These are phyloP conservation scores for Glaucopsyche alexis DNA, from an alignment of 2,888 invertebrate genomes.

Conservation along the genomic window DNA sequence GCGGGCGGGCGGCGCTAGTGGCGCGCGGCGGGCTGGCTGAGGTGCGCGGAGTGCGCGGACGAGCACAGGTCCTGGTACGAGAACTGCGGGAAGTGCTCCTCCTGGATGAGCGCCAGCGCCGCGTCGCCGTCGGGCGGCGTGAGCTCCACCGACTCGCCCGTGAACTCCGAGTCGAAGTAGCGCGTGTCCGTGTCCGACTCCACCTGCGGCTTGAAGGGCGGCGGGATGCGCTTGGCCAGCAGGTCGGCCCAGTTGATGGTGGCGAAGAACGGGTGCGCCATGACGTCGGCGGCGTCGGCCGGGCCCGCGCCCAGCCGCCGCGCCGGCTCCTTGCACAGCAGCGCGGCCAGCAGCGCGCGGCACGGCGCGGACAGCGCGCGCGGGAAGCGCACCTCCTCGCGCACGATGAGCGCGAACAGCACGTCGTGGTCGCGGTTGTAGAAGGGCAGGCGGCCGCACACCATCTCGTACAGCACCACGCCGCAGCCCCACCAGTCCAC, in stretches of 20 bases:
- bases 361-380: conserved; percentile 92
- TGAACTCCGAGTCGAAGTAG: conserved; percentile 99
- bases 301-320: conserved; percentile 96
- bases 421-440: conserved; percentile 98
- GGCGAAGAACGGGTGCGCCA: conserved; percentile 96
- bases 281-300: conserved; percentile 96
- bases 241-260: conserved; percentile 97
- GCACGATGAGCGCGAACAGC: conserved; percentile 96
- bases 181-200: conserved; percentile 96
- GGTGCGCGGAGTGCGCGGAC: conserved; percentile 79
- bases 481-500: conserved; percentile 94
- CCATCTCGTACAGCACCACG: conserved; percentile 99
- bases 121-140: conserved; percentile 91
- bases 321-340: conserved; percentile 95
- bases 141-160: conserved; percentile 96
- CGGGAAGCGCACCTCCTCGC: conserved; percentile 97
- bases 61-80: conserved; percentile 84
- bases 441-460: conserved; percentile 99
- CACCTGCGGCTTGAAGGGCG: conserved; percentile 96
- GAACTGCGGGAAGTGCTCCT: conserved; percentile 90
- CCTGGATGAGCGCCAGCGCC: conserved; percentile 82
- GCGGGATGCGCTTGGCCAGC: conserved; percentile 94
- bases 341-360: conserved; percentile 90
- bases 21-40: conserved; percentile 63
- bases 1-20: conserved; percentile 46